A percentile compares a stretch with the other conserved stretches of the same genome.
Conservation (phyloP, 2,113 vertebrate genomes). For the Ovibos moschatus region DNA sequence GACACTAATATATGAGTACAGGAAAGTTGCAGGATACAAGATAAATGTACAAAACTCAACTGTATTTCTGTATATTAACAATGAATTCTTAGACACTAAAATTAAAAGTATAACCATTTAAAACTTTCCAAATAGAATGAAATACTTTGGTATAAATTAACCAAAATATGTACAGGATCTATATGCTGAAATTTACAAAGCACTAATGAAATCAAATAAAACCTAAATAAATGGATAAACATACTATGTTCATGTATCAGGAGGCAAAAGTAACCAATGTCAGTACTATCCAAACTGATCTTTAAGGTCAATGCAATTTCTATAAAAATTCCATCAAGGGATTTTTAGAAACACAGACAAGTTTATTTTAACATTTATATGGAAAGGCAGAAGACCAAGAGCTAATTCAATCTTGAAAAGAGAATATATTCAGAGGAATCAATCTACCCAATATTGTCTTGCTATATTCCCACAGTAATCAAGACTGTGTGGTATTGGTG, state of each 20-base stretch:
- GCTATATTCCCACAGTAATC: neutral
- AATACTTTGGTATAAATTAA: neutral
- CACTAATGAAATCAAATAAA: neutral
- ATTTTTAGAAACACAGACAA: neutral
- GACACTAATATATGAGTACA: neutral
- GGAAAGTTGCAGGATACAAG: neutral
- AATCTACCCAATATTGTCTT: neutral
- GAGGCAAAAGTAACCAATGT: neutral
- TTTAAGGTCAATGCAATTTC: neutral
- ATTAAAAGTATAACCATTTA: neutral
- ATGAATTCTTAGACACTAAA: neutral
- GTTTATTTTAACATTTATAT: constrained; percentile 5
- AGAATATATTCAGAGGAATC: neutral
- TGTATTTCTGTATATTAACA: neutral
- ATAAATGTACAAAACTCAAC: neutral
- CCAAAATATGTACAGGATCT: neutral
- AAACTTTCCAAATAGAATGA: neutral
- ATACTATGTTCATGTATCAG: neutral
- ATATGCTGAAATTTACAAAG: neutral
- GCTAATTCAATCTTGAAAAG: neutral
- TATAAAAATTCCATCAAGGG: neutral
- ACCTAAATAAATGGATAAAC: constrained; percentile 12
- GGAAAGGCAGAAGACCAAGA: neutral
- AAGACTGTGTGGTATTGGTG: neutral
- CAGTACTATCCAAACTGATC: neutral